Conservation (phyloP, 2,797 vertebrate species). For the Synanceia verrucosa region DNA sequence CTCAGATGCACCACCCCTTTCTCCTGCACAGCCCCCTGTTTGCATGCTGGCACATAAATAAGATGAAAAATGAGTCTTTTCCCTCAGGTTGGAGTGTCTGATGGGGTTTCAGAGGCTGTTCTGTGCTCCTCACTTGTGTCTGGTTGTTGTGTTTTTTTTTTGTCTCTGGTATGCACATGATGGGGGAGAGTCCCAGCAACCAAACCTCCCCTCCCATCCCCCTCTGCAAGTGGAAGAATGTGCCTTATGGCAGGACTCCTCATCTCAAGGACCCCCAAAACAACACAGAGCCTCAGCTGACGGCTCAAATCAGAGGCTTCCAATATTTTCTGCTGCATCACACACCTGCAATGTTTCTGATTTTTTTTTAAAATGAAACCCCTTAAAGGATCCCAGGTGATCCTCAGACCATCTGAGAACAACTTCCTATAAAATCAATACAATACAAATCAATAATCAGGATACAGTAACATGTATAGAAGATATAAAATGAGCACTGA, state of each 20-base stretch:
- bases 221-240: constrained; percentile 81
- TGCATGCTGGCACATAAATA: constrained; percentile 49
- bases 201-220: constrained; percentile 73
- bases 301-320: background rate
- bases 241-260: constrained; percentile 66
- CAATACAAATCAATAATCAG: background rate
- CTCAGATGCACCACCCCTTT: constrained; percentile 74
- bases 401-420: background rate
- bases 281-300: constrained; percentile 16
- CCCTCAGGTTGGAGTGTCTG: constrained; percentile 18
- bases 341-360: background rate
- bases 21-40: constrained; percentile 34
- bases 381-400: background rate
- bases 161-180: constrained; percentile 78
- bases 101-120: constrained; percentile 18
- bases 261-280: constrained; percentile 45
- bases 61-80: constrained; percentile 28
- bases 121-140: constrained; percentile 39
- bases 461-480: background rate
- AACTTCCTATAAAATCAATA: too few species aligned
- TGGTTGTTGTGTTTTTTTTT: constrained; percentile 25
- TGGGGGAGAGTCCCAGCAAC: constrained; percentile 68
- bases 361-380: background rate
- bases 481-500: background rate
- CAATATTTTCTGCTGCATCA: background rate